Percentiles rank a stretch among this genome's conserved stretches.
Conservation (phyloP, 1,140 invertebrate species). For the Zaprionus ghesquierei region DNA sequence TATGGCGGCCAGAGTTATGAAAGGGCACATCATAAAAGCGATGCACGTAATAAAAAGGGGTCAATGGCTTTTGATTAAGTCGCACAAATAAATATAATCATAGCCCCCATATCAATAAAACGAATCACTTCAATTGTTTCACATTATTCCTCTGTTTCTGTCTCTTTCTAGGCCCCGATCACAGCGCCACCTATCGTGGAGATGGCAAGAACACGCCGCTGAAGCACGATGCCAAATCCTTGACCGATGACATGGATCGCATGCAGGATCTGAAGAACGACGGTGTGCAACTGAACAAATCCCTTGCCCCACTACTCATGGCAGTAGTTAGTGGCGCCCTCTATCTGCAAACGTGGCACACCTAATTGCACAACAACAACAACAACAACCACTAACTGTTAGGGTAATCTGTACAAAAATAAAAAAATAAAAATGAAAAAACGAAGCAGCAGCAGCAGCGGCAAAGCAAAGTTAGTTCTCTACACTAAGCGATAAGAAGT, state of each 20-base stretch:
- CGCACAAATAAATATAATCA: slow-evolving; percentile 33
- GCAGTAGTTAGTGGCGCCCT: background rate
- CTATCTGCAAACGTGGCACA: slow-evolving; percentile 45
- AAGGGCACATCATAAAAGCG: slow-evolving; percentile 58
- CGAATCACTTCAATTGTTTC: slow-evolving; percentile 3
- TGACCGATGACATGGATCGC: slow-evolving; percentile 70
- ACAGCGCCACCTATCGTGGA: slow-evolving; percentile 62
- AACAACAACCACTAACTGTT: background rate
- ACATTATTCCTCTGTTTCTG: slow-evolving; percentile 3
- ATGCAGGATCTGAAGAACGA: slow-evolving; percentile 66
- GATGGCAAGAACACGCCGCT: slow-evolving; percentile 54
- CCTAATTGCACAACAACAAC: slow-evolving; percentile 20
- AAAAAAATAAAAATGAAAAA: no score
- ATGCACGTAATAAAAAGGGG: slow-evolving; percentile 41
- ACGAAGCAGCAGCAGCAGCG: background rate
- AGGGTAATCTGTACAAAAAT: slow-evolving; percentile 65
- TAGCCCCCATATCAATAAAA: slow-evolving; percentile 10
- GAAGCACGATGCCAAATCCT: slow-evolving; percentile 74
- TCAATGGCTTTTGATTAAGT: slow-evolving; percentile 65
- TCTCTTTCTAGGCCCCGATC: slow-evolving; percentile 60
- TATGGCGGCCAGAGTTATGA: slow-evolving; percentile 49
- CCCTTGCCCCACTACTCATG: background rate
- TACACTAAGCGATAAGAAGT: slow-evolving; percentile 39
- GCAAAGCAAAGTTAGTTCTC: slow-evolving; percentile 29
- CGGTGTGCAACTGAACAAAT: background rate